These are phyloP conservation scores for Rhopalosiphum maidis DNA, from an alignment of 1,140 invertebrate species.

Conservation along the genomic window DNA sequence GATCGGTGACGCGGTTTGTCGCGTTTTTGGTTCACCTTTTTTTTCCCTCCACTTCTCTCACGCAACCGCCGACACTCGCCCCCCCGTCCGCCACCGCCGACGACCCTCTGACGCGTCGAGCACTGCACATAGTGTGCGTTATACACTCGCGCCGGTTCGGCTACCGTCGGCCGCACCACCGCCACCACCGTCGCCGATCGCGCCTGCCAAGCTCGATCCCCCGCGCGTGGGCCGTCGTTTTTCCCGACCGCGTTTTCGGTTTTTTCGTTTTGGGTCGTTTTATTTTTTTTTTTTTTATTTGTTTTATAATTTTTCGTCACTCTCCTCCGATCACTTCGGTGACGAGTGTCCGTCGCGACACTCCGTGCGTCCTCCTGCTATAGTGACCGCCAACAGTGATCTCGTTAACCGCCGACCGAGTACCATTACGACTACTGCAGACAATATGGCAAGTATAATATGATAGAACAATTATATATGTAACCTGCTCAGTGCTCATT, in stretches of 20 bases:
- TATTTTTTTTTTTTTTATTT: not conserved
- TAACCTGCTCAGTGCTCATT: no score
- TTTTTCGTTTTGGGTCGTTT: not conserved
- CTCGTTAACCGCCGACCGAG: no score
- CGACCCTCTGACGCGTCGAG: not conserved
- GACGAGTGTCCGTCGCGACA: not conserved
- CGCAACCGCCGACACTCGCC: not conserved
- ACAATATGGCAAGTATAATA: not conserved
- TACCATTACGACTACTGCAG: not conserved
- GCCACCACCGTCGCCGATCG: not conserved
- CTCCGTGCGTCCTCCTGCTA: not conserved
- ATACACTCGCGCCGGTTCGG: conserved; percentile 20
- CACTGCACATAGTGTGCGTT: not conserved
- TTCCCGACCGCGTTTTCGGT: not conserved
- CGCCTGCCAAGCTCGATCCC: not conserved
- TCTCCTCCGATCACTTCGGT: not conserved
- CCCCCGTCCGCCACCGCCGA: not conserved
- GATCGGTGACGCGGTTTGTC: conserved; percentile 57
- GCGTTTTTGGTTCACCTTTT: conserved; percentile 52
- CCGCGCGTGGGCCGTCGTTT: not conserved
- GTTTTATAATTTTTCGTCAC: not conserved
- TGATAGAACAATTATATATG: no score
- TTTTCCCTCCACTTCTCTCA: conserved; percentile 6
- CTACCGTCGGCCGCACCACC: not conserved
- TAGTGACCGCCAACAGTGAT: not conserved